Evolutionary conservation across 2,797 vertebrate genomes (phyloP).

Genomic region (Staurois parvus): DNA sequence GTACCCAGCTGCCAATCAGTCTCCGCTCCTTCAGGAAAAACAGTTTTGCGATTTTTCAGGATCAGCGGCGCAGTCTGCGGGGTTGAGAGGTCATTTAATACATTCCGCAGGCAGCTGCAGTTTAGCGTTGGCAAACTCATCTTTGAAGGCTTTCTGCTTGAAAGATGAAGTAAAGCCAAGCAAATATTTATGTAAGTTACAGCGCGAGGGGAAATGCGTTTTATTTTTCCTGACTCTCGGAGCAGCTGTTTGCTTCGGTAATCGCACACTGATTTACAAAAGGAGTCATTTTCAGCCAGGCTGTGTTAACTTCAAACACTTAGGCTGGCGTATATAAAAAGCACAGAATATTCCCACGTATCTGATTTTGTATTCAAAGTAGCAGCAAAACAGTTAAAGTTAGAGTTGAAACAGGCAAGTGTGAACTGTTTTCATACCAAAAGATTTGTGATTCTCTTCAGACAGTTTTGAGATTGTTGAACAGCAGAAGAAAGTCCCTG

Average conservation of each 20-base stretch:
- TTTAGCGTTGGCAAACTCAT: not conserved
- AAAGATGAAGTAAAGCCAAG: not conserved
- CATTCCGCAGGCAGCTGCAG: not conserved
- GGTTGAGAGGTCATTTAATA: slow-evolving; percentile 15
- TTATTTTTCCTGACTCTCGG: not conserved
- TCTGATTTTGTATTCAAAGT: no score
- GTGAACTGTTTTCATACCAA: no score
- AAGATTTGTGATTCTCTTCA: no score
- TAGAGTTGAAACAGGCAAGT: no score
- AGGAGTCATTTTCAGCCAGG: no score
- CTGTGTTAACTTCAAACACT: no score
- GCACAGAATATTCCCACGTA: no score
- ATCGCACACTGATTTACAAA: not conserved
- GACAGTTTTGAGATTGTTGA: no score
- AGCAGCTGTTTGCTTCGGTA: not conserved
- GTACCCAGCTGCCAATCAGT: slow-evolving; percentile 33
- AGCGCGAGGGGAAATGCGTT: not conserved
- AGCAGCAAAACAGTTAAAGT: no score
- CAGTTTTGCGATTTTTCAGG: slow-evolving; percentile 17
- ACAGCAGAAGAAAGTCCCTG: no score
- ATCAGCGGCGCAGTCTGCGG: slow-evolving; percentile 5
- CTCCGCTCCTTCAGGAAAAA: not conserved
- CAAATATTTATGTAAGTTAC: not conserved
- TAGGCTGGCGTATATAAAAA: no score
- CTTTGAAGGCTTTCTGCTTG: slow-evolving; percentile 2